A percentile compares a stretch with the other conserved stretches of the same genome.
Conservation (phyloP, 2,797 vertebrate genomes). For the Tiaroga cobitis region DNA sequence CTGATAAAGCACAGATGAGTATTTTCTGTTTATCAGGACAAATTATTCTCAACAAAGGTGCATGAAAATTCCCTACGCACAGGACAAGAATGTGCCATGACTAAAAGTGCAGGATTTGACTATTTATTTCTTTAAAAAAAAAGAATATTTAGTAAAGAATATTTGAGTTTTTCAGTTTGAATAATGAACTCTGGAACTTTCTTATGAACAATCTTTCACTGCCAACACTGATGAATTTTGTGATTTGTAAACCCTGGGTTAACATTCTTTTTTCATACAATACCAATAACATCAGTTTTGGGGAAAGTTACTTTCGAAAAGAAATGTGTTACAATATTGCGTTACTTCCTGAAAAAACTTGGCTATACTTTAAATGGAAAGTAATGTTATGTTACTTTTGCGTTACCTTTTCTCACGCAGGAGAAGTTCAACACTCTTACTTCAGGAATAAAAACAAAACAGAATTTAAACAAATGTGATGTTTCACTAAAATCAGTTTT, state of each 20-base stretch:
- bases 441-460: background rate
- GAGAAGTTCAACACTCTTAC: too few relatives aligned
- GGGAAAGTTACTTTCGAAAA: background rate
- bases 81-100: constrained; percentile 11
- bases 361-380: background rate
- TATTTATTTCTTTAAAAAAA: background rate
- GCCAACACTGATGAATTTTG: background rate
- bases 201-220: too few relatives aligned
- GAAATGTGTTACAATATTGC: background rate
- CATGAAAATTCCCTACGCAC: background rate
- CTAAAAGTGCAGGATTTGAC: background rate
- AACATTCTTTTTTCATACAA: background rate
- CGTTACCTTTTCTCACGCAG: background rate
- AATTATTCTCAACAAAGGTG: background rate
- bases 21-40: constrained; percentile 18
- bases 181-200: background rate
- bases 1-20: constrained; percentile 29
- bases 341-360: background rate
- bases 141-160: background rate
- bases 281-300: background rate
- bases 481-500: background rate
- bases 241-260: background rate
- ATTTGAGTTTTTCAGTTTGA: background rate
- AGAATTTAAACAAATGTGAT: background rate
- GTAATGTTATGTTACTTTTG: background rate